These are phyloP conservation scores for Hydractinia symbiolongicarpus DNA, from an alignment of 30 jellyfish, hydroid and myxozoan genomes.

Conservation along the genomic window DNA sequence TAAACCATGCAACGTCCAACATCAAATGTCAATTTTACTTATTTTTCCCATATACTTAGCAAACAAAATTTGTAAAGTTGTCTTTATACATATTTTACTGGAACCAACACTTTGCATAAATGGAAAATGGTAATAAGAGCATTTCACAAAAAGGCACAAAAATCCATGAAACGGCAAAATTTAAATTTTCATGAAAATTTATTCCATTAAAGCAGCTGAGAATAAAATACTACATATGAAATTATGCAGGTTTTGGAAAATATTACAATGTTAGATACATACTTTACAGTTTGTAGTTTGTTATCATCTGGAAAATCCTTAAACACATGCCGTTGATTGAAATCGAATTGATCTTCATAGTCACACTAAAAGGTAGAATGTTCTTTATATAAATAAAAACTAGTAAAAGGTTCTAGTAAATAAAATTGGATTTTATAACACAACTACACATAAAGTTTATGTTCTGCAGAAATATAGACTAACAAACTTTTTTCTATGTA, in stretches of 20 bases:
- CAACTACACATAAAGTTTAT: too few species aligned
- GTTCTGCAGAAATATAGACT: too few species aligned
- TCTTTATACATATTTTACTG: too few species aligned
- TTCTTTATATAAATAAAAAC: neutral
- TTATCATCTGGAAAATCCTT: slow-evolving; percentile 31
- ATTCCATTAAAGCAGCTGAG: neutral
- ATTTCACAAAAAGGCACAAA: neutral
- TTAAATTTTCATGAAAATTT: neutral
- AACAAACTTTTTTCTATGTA: too few species aligned
- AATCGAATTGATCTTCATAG: slow-evolving; percentile 39
- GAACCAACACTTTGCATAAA: too few species aligned
- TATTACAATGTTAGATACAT: too few species aligned
- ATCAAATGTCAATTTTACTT: too few species aligned
- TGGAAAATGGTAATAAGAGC: too few species aligned
- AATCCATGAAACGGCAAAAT: neutral
- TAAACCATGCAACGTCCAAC: too few species aligned
- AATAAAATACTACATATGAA: neutral
- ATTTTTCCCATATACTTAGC: too few species aligned
- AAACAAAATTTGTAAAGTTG: too few species aligned
- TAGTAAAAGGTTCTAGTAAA: neutral
- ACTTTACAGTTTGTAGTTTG: slow-evolving; percentile 31
- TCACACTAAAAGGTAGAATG: slow-evolving; percentile 32
- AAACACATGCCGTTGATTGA: slow-evolving; percentile 8
- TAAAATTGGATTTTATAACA: neutral
- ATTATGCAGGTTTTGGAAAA: neutral